phyloP scores from a whole-genome alignment of 2,113 vertebrate genomes.

The Poecile atricapillus region DNA sequence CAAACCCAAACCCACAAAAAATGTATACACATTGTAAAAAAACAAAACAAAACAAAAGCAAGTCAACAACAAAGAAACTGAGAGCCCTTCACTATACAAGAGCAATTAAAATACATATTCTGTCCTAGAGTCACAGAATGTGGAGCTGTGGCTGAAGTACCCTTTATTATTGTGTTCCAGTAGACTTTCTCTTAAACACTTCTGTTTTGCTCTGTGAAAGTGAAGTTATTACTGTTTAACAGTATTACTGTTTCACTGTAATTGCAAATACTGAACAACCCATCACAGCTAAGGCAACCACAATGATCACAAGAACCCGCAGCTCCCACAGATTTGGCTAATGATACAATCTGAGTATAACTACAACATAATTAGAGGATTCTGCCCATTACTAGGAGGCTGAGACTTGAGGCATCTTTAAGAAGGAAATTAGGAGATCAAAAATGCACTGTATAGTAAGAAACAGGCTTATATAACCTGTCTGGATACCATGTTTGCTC shows the following conservation, averaged over 20 bases:
- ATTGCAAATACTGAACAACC: not conserved
- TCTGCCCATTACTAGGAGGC: not conserved
- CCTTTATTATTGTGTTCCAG: not conserved
- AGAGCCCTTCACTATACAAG: not conserved
- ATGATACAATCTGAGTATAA: not conserved
- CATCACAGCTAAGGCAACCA: not conserved
- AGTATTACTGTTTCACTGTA: not conserved
- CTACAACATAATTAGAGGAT: not conserved
- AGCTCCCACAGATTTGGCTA: not conserved
- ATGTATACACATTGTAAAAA: not conserved
- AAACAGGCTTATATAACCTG: not conserved
- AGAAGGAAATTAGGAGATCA: not conserved
- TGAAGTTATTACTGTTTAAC: not conserved
- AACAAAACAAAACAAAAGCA: not conserved
- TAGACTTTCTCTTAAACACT: not conserved
- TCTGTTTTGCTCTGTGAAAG: not conserved
- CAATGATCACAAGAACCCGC: not conserved
- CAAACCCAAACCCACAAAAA: not conserved
- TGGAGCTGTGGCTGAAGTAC: not conserved
- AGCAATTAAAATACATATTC: not conserved
- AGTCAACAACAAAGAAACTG: not conserved
- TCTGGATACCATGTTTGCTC: not conserved
- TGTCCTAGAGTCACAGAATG: not conserved
- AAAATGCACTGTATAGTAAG: not conserved
- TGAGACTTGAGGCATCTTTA: not conserved